These are phyloP conservation scores for Cheilosia impressa DNA, from an alignment of 2,888 invertebrate genomes.

Conservation along the genomic window DNA sequence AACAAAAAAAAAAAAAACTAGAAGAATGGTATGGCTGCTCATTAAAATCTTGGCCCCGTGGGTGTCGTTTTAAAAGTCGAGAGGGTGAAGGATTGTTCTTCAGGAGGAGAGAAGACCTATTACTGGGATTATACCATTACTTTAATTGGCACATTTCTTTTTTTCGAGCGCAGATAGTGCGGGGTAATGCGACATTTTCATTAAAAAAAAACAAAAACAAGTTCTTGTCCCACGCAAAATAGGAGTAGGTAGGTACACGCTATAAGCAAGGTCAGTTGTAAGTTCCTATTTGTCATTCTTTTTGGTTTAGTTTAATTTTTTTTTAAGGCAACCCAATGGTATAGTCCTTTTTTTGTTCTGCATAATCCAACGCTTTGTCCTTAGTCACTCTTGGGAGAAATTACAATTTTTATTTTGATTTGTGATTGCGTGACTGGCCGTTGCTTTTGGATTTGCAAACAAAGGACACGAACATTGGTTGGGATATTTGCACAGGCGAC, in stretches of 20 bases:
- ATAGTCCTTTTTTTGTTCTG: not conserved
- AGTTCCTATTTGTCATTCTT: not conserved
- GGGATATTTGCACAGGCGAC: not conserved
- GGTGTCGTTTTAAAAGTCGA: not conserved
- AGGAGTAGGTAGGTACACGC: not conserved
- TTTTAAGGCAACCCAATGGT: not conserved
- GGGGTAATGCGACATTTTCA: not conserved
- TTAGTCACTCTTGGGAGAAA: conserved; percentile 35
- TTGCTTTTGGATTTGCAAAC: conserved; percentile 15
- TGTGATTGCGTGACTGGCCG: conserved; percentile 36
- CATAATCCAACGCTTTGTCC: conserved; percentile 19
- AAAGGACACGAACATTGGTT: conserved; percentile 18
- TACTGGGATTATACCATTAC: conserved; percentile 40
- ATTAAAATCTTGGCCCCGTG: conserved; percentile 16
- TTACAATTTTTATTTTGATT: conserved; percentile 43
- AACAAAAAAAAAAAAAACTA: not conserved
- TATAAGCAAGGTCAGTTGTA: conserved; percentile 9
- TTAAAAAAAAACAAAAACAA: not conserved
- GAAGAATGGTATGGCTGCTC: not conserved
- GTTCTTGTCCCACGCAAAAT: conserved; percentile 30
- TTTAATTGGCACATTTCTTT: conserved; percentile 36
- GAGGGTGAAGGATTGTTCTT: conserved; percentile 3
- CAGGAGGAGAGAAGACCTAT: conserved; percentile 5
- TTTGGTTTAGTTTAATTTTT: not conserved
- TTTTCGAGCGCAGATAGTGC: not conserved